Conservation (phyloP, 2,888 invertebrate species). For the Drosophila meridionalis region DNA sequence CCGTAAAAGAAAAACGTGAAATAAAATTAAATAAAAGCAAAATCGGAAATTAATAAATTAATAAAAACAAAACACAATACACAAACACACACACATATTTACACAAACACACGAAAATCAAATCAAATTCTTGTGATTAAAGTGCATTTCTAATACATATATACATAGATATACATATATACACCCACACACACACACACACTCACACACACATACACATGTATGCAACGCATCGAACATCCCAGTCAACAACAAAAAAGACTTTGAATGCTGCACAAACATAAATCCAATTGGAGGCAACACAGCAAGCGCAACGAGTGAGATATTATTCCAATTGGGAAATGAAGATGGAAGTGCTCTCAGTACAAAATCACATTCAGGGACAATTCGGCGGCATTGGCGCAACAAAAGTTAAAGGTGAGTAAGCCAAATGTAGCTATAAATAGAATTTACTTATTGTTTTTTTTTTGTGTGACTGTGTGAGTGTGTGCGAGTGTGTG, state of each 20-base stretch:
- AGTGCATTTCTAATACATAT: slow-evolving; percentile 77
- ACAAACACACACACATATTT: slow-evolving; percentile 10
- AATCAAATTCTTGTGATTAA: slow-evolving; percentile 81
- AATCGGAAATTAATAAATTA: slow-evolving; percentile 36
- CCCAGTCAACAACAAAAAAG: slow-evolving; percentile 12
- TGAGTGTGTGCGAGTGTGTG: background rate
- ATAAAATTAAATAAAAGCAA: slow-evolving; percentile 37
- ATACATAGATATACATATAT: slow-evolving; percentile 42
- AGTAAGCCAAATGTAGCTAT: slow-evolving; percentile 71
- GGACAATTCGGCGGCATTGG: slow-evolving; percentile 89
- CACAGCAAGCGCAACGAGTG: slow-evolving; percentile 34
- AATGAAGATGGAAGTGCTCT: slow-evolving; percentile 91
- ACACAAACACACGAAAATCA: slow-evolving; percentile 47
- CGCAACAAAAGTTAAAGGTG: slow-evolving; percentile 89
- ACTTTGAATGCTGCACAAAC: slow-evolving; percentile 36
- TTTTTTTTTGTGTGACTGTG: background rate
- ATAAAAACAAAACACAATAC: slow-evolving; percentile 30
- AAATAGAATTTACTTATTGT: background rate
- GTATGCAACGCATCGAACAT: background rate
- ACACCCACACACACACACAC: slow-evolving; percentile 22
- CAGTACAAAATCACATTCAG: slow-evolving; percentile 90
- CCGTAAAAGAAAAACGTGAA: slow-evolving; percentile 50
- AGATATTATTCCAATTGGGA: slow-evolving; percentile 45
- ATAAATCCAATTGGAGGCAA: slow-evolving; percentile 31
- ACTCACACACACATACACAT: slow-evolving; percentile 4